Evolutionary conservation across 2,797 vertebrate species (phyloP), one percentile per base, ranked within the genome.

Genomic region (Sebastes oblongus): DNA sequence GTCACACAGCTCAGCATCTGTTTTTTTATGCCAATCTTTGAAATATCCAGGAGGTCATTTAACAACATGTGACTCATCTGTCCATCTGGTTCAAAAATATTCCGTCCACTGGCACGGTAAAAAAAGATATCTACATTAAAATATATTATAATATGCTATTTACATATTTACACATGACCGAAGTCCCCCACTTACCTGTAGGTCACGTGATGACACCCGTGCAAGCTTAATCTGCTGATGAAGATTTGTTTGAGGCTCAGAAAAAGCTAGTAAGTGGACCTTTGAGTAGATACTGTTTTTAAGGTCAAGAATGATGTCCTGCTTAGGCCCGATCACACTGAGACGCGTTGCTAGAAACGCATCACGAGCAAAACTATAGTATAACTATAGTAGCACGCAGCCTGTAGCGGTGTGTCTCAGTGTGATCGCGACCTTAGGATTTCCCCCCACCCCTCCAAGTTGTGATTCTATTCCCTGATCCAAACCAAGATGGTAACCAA

Each of bases 361-460:
- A 52, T 52, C 46, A 52, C 0, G 0, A n/a, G 46, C 46, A 52
- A n/a, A 54, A 1, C 20, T 0, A 54, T 50, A 27, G 27, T 27
- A 27, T 27, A 27, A 27, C 11, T 56, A 13, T 46, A 0, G 54
- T 14, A 46, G 6, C 54, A 56, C 1, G 1, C 22, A 56, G 54
- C 54, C 22, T 50, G 18, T 50, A 50, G 16, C 1, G 46, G 46
- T 0, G 0, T 46, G 14, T 39, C 36, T 39, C 36, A 0, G 36
- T 46, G 39, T 46, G 39, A 46, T 46, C 39, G 0, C 39, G 0
- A 0, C 39, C 39, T 46, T 18, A 6, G 0, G 14, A 18, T 46
- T 42, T 6, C 42, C 42, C 42, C 42, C 16, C 42, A 46, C 6
- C 16, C 16, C 42, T 16, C 16, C 42, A 46, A 55, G 22, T 42